These are phyloP conservation scores for Chorisops tibialis DNA, from an alignment of 2,888 invertebrate species.

Conservation along the genomic window DNA sequence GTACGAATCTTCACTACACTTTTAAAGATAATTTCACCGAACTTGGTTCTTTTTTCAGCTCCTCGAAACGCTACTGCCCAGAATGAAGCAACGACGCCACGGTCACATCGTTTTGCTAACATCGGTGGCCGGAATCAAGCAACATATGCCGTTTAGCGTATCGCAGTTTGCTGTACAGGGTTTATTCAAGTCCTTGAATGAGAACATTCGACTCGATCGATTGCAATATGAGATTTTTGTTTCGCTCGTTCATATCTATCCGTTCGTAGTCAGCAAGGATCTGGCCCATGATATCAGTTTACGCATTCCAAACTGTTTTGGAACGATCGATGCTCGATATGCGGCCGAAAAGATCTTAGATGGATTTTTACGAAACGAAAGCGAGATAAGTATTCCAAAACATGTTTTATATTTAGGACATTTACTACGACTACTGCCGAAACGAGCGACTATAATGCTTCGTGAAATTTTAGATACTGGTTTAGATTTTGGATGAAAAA, in stretches of 20 bases:
- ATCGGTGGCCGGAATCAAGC: conserved; percentile 60
- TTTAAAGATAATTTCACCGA: background rate
- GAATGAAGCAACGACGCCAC: conserved; percentile 58
- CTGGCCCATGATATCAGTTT: conserved; percentile 57
- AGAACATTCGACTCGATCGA: conserved; percentile 59
- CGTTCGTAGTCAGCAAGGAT: conserved; percentile 59
- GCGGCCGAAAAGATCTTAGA: conserved; percentile 61
- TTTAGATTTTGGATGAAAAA: conserved; percentile 62
- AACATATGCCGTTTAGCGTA: conserved; percentile 60
- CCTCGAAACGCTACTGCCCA: conserved; percentile 59
- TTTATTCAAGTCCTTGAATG: conserved; percentile 61
- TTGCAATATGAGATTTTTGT: conserved; percentile 56
- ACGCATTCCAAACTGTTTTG: conserved; percentile 64
- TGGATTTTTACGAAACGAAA: conserved; percentile 61
- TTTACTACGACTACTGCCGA: conserved; percentile 58
- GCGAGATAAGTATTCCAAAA: conserved; percentile 63
- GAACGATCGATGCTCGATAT: conserved; percentile 58
- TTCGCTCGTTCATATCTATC: conserved; percentile 62
- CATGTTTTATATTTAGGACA: conserved; percentile 60
- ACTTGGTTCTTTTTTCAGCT: conserved; percentile 53
- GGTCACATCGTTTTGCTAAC: conserved; percentile 63
- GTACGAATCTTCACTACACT: conserved; percentile 42
- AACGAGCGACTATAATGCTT: conserved; percentile 59
- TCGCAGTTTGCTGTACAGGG: conserved; percentile 67
- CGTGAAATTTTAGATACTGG: conserved; percentile 63